Base-by-base conservation (phyloP, 2,888 invertebrate species). In the Drosophila suboccidentalis region DNA sequence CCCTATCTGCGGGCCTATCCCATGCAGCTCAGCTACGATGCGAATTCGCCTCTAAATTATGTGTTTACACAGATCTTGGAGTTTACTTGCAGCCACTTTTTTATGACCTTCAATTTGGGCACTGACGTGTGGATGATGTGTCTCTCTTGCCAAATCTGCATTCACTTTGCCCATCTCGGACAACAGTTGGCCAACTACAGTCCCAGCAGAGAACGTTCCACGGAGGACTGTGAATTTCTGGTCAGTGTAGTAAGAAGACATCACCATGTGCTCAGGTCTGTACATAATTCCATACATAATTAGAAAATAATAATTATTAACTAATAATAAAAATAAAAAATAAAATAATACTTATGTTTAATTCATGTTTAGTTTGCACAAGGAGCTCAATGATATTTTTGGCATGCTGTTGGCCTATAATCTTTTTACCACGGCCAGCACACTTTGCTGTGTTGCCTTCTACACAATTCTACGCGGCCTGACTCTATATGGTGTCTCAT, bases 341-440 rank as follows among this genome's bases (percentile, higher is more conserved):
- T n/a, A n/a, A n/a, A n/a, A n/a, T n/a, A n/a, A n/a, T n/a, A n/a
- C n/a, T n/a, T n/a, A n/a, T 26, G 26, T 26, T 26, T 26, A 26
- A 26, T 26, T 26, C 26, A 6, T 26, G n/a, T 43, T 8, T n/a
- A 64, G 64, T 3, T 38, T 64, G 17, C 64, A 64, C 19, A 64
- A 64, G 43, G 64, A 64, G 17, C 44, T 64, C 6, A 64, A 64
- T 17, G 29, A 38, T 2, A 53, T 71, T 8, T 67, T 71, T 50
- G 67, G 67, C 9, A 51, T 62, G 47, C 49, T 71, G 17, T 43
- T 71, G 54, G 71, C 62, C 38, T 71, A 71, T 13, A 71, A 67
- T 50, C 43, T 71, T 4, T 57, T 71, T n/a, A 43, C 71, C 38
- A 71, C 71, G 6, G 71, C 67, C 29, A 49, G 57, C 26, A 57